Percentiles rank a stretch among this genome's conserved stretches.
Conservation (phyloP, 2,113 vertebrate genomes). For the Toxostoma redivivum region DNA sequence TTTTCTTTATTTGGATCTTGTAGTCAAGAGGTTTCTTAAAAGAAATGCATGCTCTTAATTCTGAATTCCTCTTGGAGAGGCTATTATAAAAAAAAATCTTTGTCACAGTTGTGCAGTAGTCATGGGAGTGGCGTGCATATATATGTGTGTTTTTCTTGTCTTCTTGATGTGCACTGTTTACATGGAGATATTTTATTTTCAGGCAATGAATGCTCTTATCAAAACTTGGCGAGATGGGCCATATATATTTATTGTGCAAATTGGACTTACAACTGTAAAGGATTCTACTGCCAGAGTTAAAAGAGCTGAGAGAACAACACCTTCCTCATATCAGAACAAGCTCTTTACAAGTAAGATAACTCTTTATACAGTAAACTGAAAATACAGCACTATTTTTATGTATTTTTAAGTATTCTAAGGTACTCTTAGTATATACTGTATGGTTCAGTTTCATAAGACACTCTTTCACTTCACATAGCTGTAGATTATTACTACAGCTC, state of each 20-base stretch:
- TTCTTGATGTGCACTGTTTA: neutral
- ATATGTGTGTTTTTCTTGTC: neutral
- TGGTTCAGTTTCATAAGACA: neutral
- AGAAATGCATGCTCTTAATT: neutral
- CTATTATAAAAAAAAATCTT: neutral
- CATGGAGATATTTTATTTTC: neutral
- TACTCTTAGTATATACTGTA: neutral
- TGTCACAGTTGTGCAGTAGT: neutral
- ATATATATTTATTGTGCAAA: slow-evolving; percentile 89
- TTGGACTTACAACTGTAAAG: slow-evolving; percentile 60
- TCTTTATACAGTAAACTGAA: neutral
- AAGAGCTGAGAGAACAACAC: slow-evolving; percentile 5
- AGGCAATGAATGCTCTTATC: slow-evolving; percentile 82
- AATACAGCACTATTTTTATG: neutral
- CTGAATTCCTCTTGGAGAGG: neutral
- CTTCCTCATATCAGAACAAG: slow-evolving; percentile 12
- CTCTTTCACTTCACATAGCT: neutral
- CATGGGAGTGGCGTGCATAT: neutral
- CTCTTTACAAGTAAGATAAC: slow-evolving; percentile 73
- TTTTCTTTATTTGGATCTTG: neutral
- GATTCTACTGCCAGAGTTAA: slow-evolving; percentile 15
- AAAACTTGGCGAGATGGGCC: slow-evolving; percentile 91
- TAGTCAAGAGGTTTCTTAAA: neutral
- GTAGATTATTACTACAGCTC: neutral
- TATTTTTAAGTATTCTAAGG: neutral